Evolutionary conservation across 1,140 invertebrate species (phyloP).

Genomic region (Pseudoatta argentina): DNA sequence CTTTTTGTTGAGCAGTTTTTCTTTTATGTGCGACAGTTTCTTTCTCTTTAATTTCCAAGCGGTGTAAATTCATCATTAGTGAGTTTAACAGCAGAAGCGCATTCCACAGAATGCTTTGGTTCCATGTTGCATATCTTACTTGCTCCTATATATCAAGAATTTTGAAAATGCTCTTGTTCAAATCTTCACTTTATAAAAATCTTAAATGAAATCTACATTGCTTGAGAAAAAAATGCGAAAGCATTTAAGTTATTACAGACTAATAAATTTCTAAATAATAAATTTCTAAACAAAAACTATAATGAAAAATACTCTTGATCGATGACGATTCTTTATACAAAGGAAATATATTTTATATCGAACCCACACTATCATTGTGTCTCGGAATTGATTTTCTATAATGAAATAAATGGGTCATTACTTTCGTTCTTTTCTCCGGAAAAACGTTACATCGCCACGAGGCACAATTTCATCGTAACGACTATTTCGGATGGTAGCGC

Average conservation of each 20-base stretch:
- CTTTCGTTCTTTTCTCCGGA: slow-evolving; percentile 23
- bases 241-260: neutral
- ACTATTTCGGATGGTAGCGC: slow-evolving; percentile 37
- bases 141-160: slow-evolving; percentile 15
- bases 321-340: neutral
- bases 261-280: neutral
- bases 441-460: slow-evolving; percentile 27
- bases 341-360: neutral
- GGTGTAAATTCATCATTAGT: slow-evolving; percentile 20
- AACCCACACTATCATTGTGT: neutral
- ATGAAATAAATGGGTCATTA: slow-evolving; percentile 32
- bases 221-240: neutral
- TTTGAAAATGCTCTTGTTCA: neutral
- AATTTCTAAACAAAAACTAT: neutral
- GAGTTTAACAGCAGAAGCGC: slow-evolving; percentile 22
- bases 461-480: slow-evolving; percentile 39
- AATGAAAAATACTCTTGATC: neutral
- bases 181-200: neutral
- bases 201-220: neutral
- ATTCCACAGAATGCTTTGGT: neutral
- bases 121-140: slow-evolving; percentile 16
- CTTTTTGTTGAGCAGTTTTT: neutral
- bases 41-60: slow-evolving; percentile 5
- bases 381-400: slow-evolving; percentile 34
- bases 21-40: neutral